phyloP scores from a whole-genome alignment of 2,797 vertebrate species.

The Galaxias olidus region DNA sequence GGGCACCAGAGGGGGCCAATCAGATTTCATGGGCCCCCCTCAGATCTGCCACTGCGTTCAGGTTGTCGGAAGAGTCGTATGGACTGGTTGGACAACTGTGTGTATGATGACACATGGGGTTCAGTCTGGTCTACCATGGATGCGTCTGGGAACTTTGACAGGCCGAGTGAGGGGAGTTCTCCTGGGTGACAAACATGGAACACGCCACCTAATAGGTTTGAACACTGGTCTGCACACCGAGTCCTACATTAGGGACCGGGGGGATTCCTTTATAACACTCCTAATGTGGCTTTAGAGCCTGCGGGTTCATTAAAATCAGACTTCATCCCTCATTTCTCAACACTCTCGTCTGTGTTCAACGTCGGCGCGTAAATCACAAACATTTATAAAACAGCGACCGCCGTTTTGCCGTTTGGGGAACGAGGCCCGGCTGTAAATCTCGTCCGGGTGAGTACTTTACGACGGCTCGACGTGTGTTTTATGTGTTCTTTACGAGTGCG shows the following conservation, averaged over 20 bases:
- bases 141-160: conserved; percentile 11
- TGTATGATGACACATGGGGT: too few species aligned
- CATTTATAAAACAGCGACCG: conserved; percentile 54
- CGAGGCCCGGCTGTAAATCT: conserved; percentile 69
- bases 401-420: conserved; percentile 60
- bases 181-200: conserved; percentile 15
- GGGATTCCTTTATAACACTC: neutral
- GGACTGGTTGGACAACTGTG: conserved; percentile 25
- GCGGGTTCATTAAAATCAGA: conserved; percentile 39
- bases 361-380: conserved; percentile 53
- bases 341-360: conserved; percentile 51
- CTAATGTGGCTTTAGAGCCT: conserved; percentile 18
- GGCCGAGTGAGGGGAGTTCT: conserved; percentile 13
- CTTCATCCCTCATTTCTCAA: conserved; percentile 33
- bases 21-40: too few species aligned
- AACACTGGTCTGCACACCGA: neutral
- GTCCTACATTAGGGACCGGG: neutral
- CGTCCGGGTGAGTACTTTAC: conserved; percentile 71
- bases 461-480: conserved; percentile 75
- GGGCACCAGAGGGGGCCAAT: too few species aligned
- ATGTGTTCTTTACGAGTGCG: conserved; percentile 75
- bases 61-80: conserved; percentile 32
- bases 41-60: too few species aligned
- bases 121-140: neutral
- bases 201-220: conserved; percentile 15